Evolutionary conservation across 2,888 invertebrate species (phyloP), one percentile per base, ranked within the genome.

Genomic region (Pseudeuparius sepicola): DNA sequence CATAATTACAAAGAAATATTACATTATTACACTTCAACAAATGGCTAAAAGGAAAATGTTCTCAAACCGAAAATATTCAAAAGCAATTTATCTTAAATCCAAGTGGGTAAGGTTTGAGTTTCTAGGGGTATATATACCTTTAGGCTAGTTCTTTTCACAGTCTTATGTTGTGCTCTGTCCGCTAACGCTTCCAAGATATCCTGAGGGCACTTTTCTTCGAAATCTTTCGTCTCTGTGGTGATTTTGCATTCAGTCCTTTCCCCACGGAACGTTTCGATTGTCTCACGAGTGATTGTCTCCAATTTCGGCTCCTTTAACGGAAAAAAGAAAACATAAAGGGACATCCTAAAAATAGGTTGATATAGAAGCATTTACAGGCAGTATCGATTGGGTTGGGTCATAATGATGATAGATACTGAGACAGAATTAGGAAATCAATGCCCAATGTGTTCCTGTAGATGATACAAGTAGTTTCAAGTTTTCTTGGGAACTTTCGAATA

Each of bases 211-310:
- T 53, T 58, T 38, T 60, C 55, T 39, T 60, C 59, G 37, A 61
- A 61, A 51, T 73, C 71, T 48, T 71, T 66, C 37, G 68, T 73
- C 54, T 74, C 73, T 25, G 73, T 73, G 1, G 75, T 75, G 34
- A 73, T 68, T 56, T 74, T 75, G 48, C 73, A 66, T 51, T 75
- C 73, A 4, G 73, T 71, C 44, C 71, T 63, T 48, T 73, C 72
- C 17, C 75, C 75, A 46, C 68, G 64, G 54, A 74, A 75, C 15
- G 75, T 72, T 60, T 75, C 73, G 34, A 75, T 72, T 32, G 75
- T 76, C 57, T 75, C 75, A 45, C 73, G 66, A 14, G 75, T 75
- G 36, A 76, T 68, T 33, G 75, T 73, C 56, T 75, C 74, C 42
- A 74, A 64, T 53, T 73, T 70, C 25, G 74, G 74, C 47, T 73